Evolutionary conservation across 2,113 vertebrate genomes (phyloP), one percentile per base, ranked within the genome.

Genomic region (Tonatia bakeri): DNA sequence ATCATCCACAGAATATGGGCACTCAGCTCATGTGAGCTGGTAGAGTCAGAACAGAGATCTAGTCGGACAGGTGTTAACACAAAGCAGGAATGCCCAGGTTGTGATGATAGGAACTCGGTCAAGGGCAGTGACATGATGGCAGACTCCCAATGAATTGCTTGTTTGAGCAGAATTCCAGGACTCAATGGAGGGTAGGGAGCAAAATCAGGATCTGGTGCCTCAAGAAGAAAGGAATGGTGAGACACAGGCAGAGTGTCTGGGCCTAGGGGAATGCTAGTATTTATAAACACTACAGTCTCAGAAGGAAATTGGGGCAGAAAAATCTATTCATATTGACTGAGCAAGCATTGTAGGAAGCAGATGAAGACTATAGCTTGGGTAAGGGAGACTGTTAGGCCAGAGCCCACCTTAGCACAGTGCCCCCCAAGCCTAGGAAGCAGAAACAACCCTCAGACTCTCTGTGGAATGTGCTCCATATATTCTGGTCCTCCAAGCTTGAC

Each of bases 31-130:
- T 14, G 13, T 33, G 36, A 86, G 20, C 0, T 7, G 7, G 22
- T 16, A 22, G 24, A 56, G 8, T 54, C 47, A 24, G 40, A 59
- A 17, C 28, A 65, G 28, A 75, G 20, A 47, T 54, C 59, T n/a
- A 73, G 5, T 40, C 5, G 38, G 65, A 59, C 6, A 36, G 7
- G 33, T 5, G 36, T 5, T 5, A 14, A 11, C 1, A 1, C 4
- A 14, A 54, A 45, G 50, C 36, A 43, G 75, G 65, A 79, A 26
- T 2, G 3, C 0, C 24, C 33, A 47, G 61, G 24, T n/a, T 26
- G 17, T 40, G 19, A 17, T 26, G 36, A 20, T 14, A 5, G 10
- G 2, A 11, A 54, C 31, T 56, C 28, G 1, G 10, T 22, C 83
- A 75, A 24, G 43, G 20, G 20, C 0, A 38, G 26, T 9, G 33